phyloP scores from a whole-genome alignment of 2,888 invertebrate species.

The Aphodius sticticus region DNA sequence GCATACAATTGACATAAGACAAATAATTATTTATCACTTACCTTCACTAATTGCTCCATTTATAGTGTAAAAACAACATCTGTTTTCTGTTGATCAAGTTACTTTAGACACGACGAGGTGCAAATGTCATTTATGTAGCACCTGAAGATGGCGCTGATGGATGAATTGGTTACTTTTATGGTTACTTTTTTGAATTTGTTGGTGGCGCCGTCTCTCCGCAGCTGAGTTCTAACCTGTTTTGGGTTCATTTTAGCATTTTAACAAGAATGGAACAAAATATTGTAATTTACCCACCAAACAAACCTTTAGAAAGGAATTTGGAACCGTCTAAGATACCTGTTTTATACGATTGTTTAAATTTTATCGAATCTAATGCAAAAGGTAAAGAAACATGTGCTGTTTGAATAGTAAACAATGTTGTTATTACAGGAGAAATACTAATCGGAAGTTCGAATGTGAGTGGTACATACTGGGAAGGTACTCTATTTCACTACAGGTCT shows the following conservation, averaged over 20 bases:
- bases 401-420: conserved; percentile 5
- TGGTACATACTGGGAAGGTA: conserved; percentile 70
- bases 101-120: not conserved
- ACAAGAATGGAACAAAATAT: conserved; percentile 30
- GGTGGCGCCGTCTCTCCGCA: not conserved
- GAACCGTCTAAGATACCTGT: conserved; percentile 49
- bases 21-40: not conserved
- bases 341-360: conserved; percentile 51
- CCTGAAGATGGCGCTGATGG: not conserved
- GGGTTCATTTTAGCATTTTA: too few relatives aligned
- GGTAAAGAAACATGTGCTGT: conserved; percentile 43
- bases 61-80: not conserved
- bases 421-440: conserved; percentile 60
- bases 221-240: not conserved
- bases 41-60: not conserved
- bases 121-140: not conserved
- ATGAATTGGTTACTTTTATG: not conserved
- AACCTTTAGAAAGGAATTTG: conserved; percentile 49
- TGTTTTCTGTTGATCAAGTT: not conserved
- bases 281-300: conserved; percentile 55
- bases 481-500: conserved; percentile 64
- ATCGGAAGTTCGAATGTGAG: conserved; percentile 68
- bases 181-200: conserved; percentile 4
- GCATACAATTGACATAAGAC: not conserved
- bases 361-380: conserved; percentile 52